Conservation (phyloP, 1,140 invertebrate species). For the Pristionchus pacificus region DNA sequence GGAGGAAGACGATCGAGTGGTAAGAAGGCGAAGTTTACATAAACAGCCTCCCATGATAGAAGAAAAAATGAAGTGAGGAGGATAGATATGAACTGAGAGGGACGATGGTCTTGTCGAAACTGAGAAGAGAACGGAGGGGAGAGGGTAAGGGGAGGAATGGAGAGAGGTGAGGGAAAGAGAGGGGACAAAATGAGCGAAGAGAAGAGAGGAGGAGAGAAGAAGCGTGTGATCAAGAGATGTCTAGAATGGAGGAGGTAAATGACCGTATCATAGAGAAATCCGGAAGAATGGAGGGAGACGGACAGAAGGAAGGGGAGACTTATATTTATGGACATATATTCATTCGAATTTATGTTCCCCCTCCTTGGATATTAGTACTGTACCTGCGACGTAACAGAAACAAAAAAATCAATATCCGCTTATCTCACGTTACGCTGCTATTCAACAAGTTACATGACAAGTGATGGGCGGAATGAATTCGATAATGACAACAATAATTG, state of each 20-base stretch:
- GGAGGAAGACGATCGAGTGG: no score
- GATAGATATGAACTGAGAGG: conserved; percentile 7
- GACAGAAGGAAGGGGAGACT: background rate
- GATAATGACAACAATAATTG: no score
- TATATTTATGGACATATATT: conserved; percentile 12
- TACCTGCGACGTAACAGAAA: background rate
- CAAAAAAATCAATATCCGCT: conserved; percentile 7
- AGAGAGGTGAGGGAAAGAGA: background rate
- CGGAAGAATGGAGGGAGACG: background rate
- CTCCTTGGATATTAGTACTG: conserved; percentile 6
- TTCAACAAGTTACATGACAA: no score
- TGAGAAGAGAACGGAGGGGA: background rate
- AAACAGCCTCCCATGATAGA: no score
- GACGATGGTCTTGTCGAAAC: conserved; percentile 11
- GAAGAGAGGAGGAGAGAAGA: conserved; percentile 13
- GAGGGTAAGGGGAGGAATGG: background rate
- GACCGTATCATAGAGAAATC: background rate
- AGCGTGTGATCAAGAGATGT: background rate
- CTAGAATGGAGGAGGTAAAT: conserved; percentile 13
- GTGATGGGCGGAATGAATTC: no score
- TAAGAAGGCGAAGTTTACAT: no score
- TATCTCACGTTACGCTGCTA: no score
- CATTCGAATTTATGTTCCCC: conserved; percentile 7
- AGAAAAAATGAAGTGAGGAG: no score
- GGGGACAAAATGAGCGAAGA: conserved; percentile 13